Evolutionary conservation across 2,113 vertebrate genomes (phyloP).

Genomic region (Bujurquina vittata): DNA sequence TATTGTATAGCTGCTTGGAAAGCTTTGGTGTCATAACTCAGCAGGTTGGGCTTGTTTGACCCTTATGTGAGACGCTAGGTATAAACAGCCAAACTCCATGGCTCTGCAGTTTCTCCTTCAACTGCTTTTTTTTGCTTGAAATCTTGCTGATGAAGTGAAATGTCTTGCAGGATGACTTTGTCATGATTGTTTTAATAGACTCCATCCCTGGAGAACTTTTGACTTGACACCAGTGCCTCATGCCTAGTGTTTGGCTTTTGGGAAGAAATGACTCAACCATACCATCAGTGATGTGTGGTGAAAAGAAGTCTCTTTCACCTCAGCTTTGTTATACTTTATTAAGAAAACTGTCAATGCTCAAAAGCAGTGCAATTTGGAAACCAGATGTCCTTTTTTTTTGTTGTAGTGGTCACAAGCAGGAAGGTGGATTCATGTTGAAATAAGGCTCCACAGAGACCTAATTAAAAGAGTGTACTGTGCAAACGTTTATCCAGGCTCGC

Average conservation of each 20-base stretch:
- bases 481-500: conserved; percentile 76
- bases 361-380: conserved; percentile 59
- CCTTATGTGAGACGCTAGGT: conserved; percentile 62
- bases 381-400: conserved; percentile 58
- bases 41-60: conserved; percentile 69
- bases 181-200: conserved; percentile 47
- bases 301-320: conserved; percentile 11
- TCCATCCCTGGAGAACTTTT: conserved; percentile 20
- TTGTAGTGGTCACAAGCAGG: conserved; percentile 55
- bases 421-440: conserved; percentile 72
- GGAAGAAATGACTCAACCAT: conserved; percentile 57
- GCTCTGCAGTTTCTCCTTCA: conserved; percentile 69
- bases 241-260: conserved; percentile 25
- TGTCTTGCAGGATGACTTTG: conserved; percentile 35
- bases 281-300: conserved; percentile 12
- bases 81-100: conserved; percentile 72
- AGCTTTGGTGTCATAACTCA: conserved; percentile 39
- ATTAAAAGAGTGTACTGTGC: conserved; percentile 69
- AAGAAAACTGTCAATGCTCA: conserved; percentile 17
- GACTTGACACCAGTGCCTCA: conserved; percentile 23
- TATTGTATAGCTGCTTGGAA: conserved; percentile 11
- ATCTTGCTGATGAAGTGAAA: conserved; percentile 69
- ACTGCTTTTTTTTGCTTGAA: conserved; percentile 43
- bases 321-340: conserved; percentile 35
- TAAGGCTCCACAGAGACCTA: conserved; percentile 71